Evolutionary conservation across 2,888 invertebrate species (phyloP), one percentile per base, ranked within the genome.

Genomic region (Lumbricus terrestris): DNA sequence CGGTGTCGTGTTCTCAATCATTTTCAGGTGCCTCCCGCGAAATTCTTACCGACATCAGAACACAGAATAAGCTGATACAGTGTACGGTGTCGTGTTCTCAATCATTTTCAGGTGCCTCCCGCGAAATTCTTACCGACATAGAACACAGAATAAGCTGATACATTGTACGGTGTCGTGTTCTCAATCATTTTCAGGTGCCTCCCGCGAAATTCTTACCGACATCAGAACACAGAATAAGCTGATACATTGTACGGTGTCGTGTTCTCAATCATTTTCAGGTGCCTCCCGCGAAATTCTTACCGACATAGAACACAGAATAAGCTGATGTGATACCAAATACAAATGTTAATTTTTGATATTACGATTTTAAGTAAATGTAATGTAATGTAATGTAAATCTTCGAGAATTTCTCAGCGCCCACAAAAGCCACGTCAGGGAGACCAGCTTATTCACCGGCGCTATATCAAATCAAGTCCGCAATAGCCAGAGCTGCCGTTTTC

Each of bases 221-320:
- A 94, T 93, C 93, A 93, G 18, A 94, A 89, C 29, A 93, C 93
- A 1, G 94, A 94, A 90, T 94, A 92, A 93, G 93, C 94, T 6
- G 93, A 94, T 34, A 85, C 88, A 91, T 94, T 93, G 90, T 93
- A 93, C 3, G 93, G 92, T 1, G 92, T 91, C 13, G 93, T 93
- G 91, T 94, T 94, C 23, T 29, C 40, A 5, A 91, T 35, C 93
- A 93, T 93, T 6, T 90, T 91, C 15, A 92, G 83, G 18, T 91
- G 92, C 13, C 92, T 88, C 1, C 91, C 40, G 6, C 93, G 42
- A 18, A 92, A 91, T 37, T 93, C 94, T 94, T 40, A 40, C n/a
- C 40, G 40, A 40, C 40, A 40, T 40, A 15, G 15, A 40, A 40
- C 40, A 40, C 6, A 40, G 40, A 40, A 40, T 47, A 47, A 3